Evolutionary conservation across 2,888 invertebrate genomes (phyloP).

Genomic region (Galeruca laticollis): DNA sequence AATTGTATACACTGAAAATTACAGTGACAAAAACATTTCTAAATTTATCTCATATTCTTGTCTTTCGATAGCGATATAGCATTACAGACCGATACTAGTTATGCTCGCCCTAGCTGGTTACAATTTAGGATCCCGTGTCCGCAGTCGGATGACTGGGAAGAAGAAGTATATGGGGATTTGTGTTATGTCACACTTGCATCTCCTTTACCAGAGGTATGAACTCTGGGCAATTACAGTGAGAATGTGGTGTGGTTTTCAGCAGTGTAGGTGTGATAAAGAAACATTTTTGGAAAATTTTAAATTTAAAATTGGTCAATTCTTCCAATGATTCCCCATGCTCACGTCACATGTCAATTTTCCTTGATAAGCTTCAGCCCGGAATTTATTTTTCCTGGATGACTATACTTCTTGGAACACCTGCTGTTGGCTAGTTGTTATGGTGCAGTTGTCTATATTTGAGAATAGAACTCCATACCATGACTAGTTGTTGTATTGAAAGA

Average conservation of each 20-base stretch:
- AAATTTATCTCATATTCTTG: background rate
- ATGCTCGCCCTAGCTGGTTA: slow-evolving; percentile 72
- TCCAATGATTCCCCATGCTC: too few species aligned
- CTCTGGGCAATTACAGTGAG: slow-evolving; percentile 20
- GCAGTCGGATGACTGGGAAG: slow-evolving; percentile 76
- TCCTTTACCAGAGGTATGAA: slow-evolving; percentile 74
- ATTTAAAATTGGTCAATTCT: background rate
- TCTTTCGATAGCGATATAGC: slow-evolving; percentile 37
- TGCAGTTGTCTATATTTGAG: too few species aligned
- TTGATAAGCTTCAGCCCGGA: too few species aligned
- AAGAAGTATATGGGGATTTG: slow-evolving; percentile 89
- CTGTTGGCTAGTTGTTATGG: too few species aligned
- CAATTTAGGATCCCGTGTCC: slow-evolving; percentile 76
- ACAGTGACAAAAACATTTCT: too few species aligned
- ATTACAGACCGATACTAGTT: slow-evolving; percentile 44
- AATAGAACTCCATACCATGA: too few species aligned
- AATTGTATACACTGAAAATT: too few species aligned
- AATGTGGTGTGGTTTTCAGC: slow-evolving; percentile 14
- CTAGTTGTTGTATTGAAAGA: too few species aligned
- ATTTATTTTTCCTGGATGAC: too few species aligned
- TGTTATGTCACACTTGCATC: slow-evolving; percentile 87
- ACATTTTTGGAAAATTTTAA: slow-evolving; percentile 21
- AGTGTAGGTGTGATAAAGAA: background rate
- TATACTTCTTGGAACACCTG: too few species aligned
- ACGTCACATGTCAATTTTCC: too few species aligned